These are phyloP conservation scores for Porphyrio hochstetteri DNA, from an alignment of 2,113 vertebrate species.

Conservation along the genomic window DNA sequence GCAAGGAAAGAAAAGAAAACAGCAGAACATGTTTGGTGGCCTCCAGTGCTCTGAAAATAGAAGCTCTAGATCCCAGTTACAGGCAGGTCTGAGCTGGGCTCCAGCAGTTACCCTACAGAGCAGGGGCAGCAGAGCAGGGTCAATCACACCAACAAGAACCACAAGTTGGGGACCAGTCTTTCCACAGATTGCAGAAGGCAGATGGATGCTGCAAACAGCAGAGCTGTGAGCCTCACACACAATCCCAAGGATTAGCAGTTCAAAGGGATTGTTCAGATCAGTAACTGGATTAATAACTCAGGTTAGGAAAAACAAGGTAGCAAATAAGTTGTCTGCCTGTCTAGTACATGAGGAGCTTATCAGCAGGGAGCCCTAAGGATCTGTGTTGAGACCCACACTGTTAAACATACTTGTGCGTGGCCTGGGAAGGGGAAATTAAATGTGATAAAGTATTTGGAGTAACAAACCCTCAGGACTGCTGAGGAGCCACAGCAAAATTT, in stretches of 20 bases:
- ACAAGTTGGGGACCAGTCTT: fast-evolving
- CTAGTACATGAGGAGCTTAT: neutral
- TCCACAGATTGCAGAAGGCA: neutral
- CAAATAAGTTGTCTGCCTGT: conserved; percentile 36
- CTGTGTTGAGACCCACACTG: neutral
- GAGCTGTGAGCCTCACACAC: neutral
- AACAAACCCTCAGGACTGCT: neutral
- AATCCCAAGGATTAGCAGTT: neutral
- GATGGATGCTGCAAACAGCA: neutral
- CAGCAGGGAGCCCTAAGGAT: conserved; percentile 13
- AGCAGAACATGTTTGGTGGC: neutral
- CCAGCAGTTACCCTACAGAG: neutral
- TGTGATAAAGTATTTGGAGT: neutral
- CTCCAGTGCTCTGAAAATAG: neutral
- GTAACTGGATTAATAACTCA: conserved; percentile 48
- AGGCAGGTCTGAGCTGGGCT: neutral
- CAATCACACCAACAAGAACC: neutral
- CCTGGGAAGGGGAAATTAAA: neutral
- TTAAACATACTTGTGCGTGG: neutral
- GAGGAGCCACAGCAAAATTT: neutral
- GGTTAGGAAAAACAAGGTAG: conserved; percentile 30
- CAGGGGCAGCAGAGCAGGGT: neutral
- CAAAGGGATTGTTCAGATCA: conserved; percentile 29
- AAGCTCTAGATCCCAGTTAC: neutral
- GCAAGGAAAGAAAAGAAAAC: neutral